These are phyloP conservation scores for Creontiades dilutus DNA, from an alignment of 2,888 invertebrate species.

Conservation along the genomic window DNA sequence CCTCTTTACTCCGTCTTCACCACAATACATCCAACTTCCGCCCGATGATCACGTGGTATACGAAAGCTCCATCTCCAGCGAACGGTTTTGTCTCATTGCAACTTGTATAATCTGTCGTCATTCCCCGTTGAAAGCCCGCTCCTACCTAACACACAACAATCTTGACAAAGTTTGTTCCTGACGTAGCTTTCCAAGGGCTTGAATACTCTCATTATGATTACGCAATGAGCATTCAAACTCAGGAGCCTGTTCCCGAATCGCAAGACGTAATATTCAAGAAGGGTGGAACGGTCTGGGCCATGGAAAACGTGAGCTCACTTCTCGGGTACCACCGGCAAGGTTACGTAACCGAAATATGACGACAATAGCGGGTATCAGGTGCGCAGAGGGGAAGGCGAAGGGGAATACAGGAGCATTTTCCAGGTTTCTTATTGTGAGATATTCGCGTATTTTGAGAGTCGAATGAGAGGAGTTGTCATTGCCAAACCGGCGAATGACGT, in stretches of 20 bases:
- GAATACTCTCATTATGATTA: slow-evolving; percentile 8
- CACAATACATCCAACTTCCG: no score
- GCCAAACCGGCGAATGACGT: neutral
- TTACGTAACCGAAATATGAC: slow-evolving; percentile 24
- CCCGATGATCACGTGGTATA: no score
- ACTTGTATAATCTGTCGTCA: neutral
- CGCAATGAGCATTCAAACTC: slow-evolving; percentile 21
- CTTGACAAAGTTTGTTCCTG: slow-evolving; percentile 10
- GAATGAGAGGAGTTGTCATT: slow-evolving; percentile 16
- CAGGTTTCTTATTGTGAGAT: slow-evolving; percentile 4
- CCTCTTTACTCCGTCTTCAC: no score
- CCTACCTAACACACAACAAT: neutral
- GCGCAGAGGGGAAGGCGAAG: neutral
- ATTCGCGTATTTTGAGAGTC: neutral
- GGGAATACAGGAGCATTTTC: neutral
- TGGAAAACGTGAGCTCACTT: neutral
- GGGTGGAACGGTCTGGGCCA: neutral
- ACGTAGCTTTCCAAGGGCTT: neutral
- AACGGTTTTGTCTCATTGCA: neutral
- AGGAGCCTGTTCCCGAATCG: neutral
- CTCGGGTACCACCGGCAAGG: neutral
- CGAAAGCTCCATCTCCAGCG: no score
- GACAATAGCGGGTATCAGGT: slow-evolving; percentile 22
- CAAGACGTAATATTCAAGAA: slow-evolving; percentile 11
- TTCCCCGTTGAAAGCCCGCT: neutral